A percentile compares a stretch with the other conserved stretches of the same genome.
These are phyloP conservation scores for Urocyon cinereoargenteus DNA, from an alignment of 2,797 vertebrate genomes.

Conservation along the genomic window DNA sequence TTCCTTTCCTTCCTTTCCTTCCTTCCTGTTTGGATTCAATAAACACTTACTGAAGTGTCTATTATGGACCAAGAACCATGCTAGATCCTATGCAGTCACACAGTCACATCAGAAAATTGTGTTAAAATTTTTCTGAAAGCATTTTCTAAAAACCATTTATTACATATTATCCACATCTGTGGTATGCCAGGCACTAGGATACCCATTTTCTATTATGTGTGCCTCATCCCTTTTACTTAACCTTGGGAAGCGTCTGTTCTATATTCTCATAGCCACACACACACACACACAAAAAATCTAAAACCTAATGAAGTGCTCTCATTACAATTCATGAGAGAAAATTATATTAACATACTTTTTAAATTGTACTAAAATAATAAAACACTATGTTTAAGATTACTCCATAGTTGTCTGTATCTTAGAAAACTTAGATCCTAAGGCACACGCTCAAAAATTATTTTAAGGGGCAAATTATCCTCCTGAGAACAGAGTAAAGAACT, in stretches of 20 bases:
- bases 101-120: conserved; percentile 4
- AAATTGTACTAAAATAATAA: neutral
- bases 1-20: neutral
- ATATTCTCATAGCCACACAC: neutral
- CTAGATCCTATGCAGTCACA: neutral
- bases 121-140: conserved; percentile 17
- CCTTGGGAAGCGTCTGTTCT: neutral
- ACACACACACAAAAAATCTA: neutral
- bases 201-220: neutral
- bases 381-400: neutral
- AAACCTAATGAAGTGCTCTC: neutral
- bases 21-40: neutral
- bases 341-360: neutral
- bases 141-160: neutral
- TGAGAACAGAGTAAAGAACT: neutral
- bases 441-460: conserved; percentile 25
- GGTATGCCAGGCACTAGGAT: neutral
- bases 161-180: neutral
- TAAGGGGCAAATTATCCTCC: neutral
- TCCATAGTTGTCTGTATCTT: neutral
- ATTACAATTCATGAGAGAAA: neutral
- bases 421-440: neutral
- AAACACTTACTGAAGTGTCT: neutral
- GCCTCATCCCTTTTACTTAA: neutral
- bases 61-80: neutral